Evolutionary conservation across 2,113 vertebrate species (phyloP), one percentile per base, ranked within the genome.

Genomic region (Albula glossodonta): DNA sequence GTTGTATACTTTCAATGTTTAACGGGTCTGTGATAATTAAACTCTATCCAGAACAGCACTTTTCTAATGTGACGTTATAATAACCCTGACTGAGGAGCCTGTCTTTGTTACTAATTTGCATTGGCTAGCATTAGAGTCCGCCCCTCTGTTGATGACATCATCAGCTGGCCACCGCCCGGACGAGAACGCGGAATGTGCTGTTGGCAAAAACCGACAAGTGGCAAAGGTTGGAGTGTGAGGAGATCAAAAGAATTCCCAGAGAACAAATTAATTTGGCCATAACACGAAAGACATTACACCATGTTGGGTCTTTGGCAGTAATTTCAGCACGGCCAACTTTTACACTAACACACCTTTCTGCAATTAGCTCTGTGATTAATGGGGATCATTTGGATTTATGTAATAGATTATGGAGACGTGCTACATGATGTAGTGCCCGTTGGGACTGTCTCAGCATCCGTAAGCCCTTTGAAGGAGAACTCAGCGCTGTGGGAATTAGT

Each of bases 291-390:
- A 25, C 53, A 41, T 63, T 12, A 83, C 53, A 83, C 31, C 81
- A 53, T 5, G 25, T 12, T 48, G 41, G 81, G 31, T 83, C 53
- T 4, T 9, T 56, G 53, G 49, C 25, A 12, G 31, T 60, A 31
- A 82, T 86, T 53, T 83, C 86, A 50, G 84, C 52, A 50, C 15
- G 22, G 52, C 81, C 31, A 13, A 22, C 41, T 83, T 66, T 83
- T 83, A 31, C 60, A 83, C 11, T 56, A 25, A 77, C 80, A 19
- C 80, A 63, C 17, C 25, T 19, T 48, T 31, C 51, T 50, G 49
- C 92, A 89, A 93, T 92, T 90, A 91, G 60, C 63, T 63, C 31
- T 51, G 83, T 89, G 88, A 93, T 93, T 91, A 92, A 93, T 92
- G 89, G 89, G 84, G 85, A 87, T 90, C 48, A 90, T 93, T 93